Conservation (phyloP, 2,113 vertebrate species). For the Propithecus coquereli region DNA sequence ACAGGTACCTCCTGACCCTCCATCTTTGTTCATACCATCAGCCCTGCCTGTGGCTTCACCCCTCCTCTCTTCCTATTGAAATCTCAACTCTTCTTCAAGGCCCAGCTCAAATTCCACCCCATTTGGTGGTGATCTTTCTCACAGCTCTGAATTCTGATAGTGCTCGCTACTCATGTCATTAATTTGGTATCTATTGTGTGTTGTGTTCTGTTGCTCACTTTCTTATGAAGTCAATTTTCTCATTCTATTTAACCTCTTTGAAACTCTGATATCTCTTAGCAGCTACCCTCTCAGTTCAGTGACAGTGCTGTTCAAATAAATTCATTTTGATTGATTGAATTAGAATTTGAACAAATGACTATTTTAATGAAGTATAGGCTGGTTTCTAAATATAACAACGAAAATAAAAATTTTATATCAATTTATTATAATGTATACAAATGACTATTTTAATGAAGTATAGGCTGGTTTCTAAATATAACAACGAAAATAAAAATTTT, state of each 20-base stretch:
- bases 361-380: background rate
- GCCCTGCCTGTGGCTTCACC: background rate
- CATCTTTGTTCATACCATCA: background rate
- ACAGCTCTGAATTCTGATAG: slow-evolving; percentile 13
- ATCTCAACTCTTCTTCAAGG: slow-evolving; percentile 16
- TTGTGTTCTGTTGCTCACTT: background rate
- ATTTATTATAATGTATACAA: too few species aligned
- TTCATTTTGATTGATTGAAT: background rate
- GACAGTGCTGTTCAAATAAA: background rate
- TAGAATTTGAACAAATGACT: background rate
- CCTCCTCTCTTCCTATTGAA: background rate
- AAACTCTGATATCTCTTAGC: background rate
- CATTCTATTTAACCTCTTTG: background rate
- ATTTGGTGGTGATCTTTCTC: background rate
- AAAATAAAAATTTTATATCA: background rate
- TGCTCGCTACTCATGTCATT: fast-evolving
- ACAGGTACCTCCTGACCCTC: background rate
- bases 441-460: background rate
- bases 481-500: background rate
- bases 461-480: background rate
- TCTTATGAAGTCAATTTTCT: background rate
- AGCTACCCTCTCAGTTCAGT: background rate
- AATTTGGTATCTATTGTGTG: background rate
- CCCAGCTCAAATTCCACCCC: slow-evolving; percentile 28
- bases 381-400: background rate